phyloP scores from a whole-genome alignment of 2,113 vertebrate genomes.

The Carettochelys insculpta region DNA sequence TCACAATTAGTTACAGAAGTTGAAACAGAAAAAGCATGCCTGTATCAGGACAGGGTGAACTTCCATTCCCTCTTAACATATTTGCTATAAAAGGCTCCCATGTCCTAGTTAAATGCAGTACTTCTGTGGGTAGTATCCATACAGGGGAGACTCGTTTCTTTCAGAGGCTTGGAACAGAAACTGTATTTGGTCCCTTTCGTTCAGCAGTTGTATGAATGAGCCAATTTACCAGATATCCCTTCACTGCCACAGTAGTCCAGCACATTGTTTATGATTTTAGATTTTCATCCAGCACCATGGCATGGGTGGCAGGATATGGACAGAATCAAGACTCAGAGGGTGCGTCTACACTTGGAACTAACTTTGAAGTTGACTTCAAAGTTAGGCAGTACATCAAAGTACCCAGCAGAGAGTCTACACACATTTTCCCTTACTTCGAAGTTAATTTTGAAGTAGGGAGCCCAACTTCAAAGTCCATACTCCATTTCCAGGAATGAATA shows the following conservation, averaged over 20 bases:
- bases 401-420: too few relatives aligned
- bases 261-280: neutral
- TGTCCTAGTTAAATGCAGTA: constrained; percentile 5
- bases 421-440: too few relatives aligned
- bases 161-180: neutral
- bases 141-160: constrained; percentile 20
- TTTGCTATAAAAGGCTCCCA: neutral
- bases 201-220: neutral
- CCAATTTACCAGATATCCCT: neutral
- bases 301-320: neutral
- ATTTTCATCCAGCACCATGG: neutral
- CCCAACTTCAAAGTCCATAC: too few relatives aligned
- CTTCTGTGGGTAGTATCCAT: constrained; percentile 32
- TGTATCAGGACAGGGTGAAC: neutral
- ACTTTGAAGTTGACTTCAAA: too few relatives aligned
- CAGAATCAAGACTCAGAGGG: neutral
- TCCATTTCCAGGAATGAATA: too few relatives aligned
- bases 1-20: constrained; percentile 36
- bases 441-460: too few relatives aligned
- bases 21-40: constrained; percentile 15
- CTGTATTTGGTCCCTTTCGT: neutral
- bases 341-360: too few relatives aligned
- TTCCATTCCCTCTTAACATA: constrained; percentile 26
- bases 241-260: neutral
- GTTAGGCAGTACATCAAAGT: too few relatives aligned